Evolutionary conservation across 2,888 invertebrate species (phyloP).

Genomic region (Aproaerema taeniolella): DNA sequence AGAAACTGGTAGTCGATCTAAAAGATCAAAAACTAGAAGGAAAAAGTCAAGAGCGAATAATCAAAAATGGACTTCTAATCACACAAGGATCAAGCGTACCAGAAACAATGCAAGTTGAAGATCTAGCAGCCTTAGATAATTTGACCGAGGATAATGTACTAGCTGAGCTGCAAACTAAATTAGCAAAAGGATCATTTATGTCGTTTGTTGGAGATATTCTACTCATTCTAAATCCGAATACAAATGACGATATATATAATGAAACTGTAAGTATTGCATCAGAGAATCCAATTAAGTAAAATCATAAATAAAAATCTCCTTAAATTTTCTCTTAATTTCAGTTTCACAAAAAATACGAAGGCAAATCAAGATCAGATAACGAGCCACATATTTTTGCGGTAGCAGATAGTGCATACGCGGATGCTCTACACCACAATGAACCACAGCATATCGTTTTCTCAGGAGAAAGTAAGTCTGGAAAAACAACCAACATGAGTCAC

Average conservation of each 20-base stretch:
- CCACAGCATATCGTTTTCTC: conserved; percentile 92
- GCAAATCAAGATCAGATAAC: conserved; percentile 92
- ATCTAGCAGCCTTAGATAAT: conserved; percentile 86
- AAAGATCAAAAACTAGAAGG: conserved; percentile 50
- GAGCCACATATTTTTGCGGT: conserved; percentile 93
- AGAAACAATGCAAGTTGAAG: conserved; percentile 88
- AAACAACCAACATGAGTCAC: conserved; percentile 89
- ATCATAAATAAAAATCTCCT: too few species aligned
- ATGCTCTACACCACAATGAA: conserved; percentile 91
- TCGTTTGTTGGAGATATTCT: conserved; percentile 90
- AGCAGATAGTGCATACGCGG: conserved; percentile 93
- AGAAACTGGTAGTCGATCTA: conserved; percentile 71
- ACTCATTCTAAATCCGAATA: conserved; percentile 88
- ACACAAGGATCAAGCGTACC: conserved; percentile 74
- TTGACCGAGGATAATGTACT: conserved; percentile 85
- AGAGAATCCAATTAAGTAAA: too few species aligned
- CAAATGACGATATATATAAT: conserved; percentile 83
- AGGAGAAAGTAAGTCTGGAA: conserved; percentile 95
- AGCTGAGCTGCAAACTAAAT: conserved; percentile 82
- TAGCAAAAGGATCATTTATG: conserved; percentile 81
- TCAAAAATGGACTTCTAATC: conserved; percentile 64
- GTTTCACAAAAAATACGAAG: conserved; percentile 88
- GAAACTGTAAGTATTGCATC: conserved; percentile 79
- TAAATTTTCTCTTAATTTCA: too few species aligned
- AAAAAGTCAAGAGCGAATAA: conserved; percentile 65